phyloP scores from a whole-genome alignment of 2,113 vertebrate genomes.

The Solea senegalensis region DNA sequence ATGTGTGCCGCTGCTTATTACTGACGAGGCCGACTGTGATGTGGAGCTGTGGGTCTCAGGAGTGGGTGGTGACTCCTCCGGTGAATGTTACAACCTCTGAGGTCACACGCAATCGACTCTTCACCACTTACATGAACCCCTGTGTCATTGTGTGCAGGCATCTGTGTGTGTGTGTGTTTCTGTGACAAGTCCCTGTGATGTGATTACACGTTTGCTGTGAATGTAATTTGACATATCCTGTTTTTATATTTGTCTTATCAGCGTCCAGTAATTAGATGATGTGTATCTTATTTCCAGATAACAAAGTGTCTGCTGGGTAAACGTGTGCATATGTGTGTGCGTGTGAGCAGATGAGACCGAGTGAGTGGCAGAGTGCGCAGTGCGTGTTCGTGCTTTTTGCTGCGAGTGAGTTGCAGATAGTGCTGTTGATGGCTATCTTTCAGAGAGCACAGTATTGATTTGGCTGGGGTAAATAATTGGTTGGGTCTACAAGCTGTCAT shows the following conservation, averaged over 20 bases:
- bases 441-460: conserved; percentile 81
- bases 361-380: conserved; percentile 45
- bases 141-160: conserved; percentile 7
- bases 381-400: conserved; percentile 57
- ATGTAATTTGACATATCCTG: conserved; percentile 18
- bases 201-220: conserved; percentile 13
- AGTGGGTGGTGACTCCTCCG: conserved; percentile 16
- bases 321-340: conserved; percentile 6
- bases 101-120: conserved; percentile 43
- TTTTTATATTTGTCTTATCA: conserved; percentile 16
- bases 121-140: neutral
- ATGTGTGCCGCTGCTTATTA: conserved; percentile 67
- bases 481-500: conserved; percentile 81
- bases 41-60: neutral
- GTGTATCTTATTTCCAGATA: conserved; percentile 48
- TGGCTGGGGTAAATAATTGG: conserved; percentile 81
- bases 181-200: conserved; percentile 5
- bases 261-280: conserved; percentile 51
- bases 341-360: conserved; percentile 22
- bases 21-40: conserved; percentile 44
- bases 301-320: conserved; percentile 31
- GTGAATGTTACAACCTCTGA: conserved; percentile 53
- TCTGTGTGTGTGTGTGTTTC: conserved; percentile 10
- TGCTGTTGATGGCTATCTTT: conserved; percentile 77
- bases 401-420: conserved; percentile 70